phyloP scores from a whole-genome alignment of 2,888 invertebrate species.

The Pristionchus fissidentatus region DNA sequence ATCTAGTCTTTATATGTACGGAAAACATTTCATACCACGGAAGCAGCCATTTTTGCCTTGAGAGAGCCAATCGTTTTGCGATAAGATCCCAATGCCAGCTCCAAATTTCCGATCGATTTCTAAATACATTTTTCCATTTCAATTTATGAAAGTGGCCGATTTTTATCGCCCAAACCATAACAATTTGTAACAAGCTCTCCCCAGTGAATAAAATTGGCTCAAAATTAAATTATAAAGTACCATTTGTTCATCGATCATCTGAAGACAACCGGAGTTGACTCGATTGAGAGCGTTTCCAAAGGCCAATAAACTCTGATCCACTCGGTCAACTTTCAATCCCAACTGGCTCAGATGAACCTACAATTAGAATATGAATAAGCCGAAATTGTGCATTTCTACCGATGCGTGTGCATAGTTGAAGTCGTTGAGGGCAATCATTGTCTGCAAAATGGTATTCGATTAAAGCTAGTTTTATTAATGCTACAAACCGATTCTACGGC shows the following conservation, averaged over 20 bases:
- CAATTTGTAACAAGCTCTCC: too few relatives aligned
- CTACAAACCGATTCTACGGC: neutral
- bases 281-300: neutral
- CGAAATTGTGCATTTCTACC: neutral
- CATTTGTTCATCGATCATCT: neutral
- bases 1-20: too few relatives aligned
- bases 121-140: too few relatives aligned
- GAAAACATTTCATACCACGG: neutral
- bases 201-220: neutral
- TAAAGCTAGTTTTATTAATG: neutral
- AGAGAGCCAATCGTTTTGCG: neutral
- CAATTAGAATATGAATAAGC: neutral
- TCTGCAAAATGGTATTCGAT: neutral
- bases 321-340: neutral
- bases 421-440: neutral
- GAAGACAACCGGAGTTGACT: neutral
- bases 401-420: constrained; percentile 5
- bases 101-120: neutral
- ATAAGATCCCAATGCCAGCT: neutral
- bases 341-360: neutral
- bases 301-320: too few relatives aligned
- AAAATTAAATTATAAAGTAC: neutral
- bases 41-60: neutral
- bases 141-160: too few relatives aligned
- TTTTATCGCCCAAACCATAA: too few relatives aligned